These are phyloP conservation scores for Lydus trimaculatus DNA, from an alignment of 2,888 invertebrate genomes.

Conservation along the genomic window DNA sequence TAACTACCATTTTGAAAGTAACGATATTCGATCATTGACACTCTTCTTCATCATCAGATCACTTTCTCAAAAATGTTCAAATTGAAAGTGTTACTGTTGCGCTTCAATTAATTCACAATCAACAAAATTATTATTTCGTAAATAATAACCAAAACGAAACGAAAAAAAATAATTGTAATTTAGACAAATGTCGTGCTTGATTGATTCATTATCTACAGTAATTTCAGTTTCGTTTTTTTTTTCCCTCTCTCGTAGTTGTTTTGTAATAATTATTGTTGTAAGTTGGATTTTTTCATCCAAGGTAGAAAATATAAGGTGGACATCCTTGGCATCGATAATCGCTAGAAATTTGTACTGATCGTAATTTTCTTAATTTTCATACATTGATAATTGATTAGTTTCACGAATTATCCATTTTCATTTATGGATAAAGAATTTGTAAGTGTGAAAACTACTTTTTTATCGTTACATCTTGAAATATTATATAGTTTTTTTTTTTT, in stretches of 20 bases:
- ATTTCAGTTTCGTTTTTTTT: neutral
- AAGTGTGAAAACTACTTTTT: no score
- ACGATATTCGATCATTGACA: neutral
- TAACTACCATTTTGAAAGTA: constrained; percentile 7
- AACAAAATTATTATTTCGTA: neutral
- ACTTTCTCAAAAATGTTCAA: constrained; percentile 11
- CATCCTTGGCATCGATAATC: constrained; percentile 27
- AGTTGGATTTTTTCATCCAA: constrained; percentile 7
- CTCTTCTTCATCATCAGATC: neutral
- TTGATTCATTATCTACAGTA: neutral
- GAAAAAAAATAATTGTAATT: neutral
- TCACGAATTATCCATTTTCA: no score
- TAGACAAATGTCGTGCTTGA: constrained; percentile 1
- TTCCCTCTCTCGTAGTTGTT: neutral
- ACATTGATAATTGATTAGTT: neutral
- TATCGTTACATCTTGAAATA: no score
- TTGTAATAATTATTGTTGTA: neutral
- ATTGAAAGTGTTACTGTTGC: constrained; percentile 25
- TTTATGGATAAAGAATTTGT: neutral
- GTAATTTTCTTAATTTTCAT: neutral
- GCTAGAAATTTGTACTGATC: neutral
- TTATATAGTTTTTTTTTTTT: no score
- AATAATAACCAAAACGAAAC: neutral
- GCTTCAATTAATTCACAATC: constrained; percentile 18
- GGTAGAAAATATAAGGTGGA: constrained; percentile 14